A percentile compares a stretch with the other conserved stretches of the same genome.
These are phyloP conservation scores for Eulemur albifrons DNA, from an alignment of 2,797 vertebrate genomes.

Conservation along the genomic window DNA sequence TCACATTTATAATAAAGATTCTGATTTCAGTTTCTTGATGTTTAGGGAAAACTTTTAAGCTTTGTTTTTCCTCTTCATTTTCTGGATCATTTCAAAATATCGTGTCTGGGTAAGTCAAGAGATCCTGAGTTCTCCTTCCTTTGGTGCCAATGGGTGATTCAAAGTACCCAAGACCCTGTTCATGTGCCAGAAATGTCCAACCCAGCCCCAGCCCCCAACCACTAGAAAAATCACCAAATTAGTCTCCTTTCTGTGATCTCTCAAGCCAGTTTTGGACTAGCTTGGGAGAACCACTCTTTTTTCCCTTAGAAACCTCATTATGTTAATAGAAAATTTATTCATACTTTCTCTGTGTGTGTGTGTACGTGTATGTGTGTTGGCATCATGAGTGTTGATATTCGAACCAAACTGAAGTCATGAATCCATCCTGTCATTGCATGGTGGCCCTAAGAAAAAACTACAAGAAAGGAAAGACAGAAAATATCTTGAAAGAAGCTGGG, in stretches of 20 bases:
- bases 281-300: no score
- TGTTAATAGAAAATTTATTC: background rate
- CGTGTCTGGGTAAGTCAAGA: background rate
- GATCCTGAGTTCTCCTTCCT: background rate
- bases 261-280: background rate
- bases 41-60: background rate
- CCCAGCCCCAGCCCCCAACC: background rate
- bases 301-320: background rate
- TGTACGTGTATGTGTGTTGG: background rate
- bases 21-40: background rate
- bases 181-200: background rate
- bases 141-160: background rate
- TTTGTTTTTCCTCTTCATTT: background rate
- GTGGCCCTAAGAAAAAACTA: background rate
- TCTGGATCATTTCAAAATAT: no score
- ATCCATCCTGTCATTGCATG: background rate
- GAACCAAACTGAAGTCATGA: background rate
- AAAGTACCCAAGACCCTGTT: background rate
- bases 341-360: background rate
- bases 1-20: background rate
- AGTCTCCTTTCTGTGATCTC: background rate
- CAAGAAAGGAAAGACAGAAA: background rate
- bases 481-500: background rate
- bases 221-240: background rate
- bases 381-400: background rate